Percentiles rank a stretch among this genome's conserved stretches.
phyloP scores from a whole-genome alignment of 1,140 invertebrate genomes.

The Pseudomyrmex cubaensis region DNA sequence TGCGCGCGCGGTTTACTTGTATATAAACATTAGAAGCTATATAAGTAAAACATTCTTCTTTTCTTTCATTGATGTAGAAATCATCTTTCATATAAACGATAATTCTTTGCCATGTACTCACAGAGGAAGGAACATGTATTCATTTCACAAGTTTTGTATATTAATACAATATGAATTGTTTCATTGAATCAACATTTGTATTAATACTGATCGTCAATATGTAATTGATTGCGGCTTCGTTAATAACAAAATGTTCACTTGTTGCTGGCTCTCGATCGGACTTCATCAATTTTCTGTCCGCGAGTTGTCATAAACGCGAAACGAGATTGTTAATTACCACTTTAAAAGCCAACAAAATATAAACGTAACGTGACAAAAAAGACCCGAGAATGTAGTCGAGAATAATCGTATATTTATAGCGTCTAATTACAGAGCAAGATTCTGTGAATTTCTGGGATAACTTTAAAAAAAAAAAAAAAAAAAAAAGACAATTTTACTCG shows the following conservation, averaged over 20 bases:
- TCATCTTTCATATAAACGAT: too few species aligned
- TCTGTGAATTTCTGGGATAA: too few species aligned
- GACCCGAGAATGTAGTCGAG: neutral
- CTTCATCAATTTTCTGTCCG: neutral
- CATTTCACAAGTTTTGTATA: too few species aligned
- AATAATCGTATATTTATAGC: neutral
- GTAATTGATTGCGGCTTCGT: conserved; percentile 27
- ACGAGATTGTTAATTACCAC: conserved; percentile 1
- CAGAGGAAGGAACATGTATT: too few species aligned
- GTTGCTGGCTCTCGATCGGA: conserved; percentile 28
- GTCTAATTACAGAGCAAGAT: too few species aligned
- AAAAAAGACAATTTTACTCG: neutral
- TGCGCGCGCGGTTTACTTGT: too few species aligned
- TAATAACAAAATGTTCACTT: conserved; percentile 36
- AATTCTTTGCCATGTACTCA: too few species aligned
- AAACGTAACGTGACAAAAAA: neutral
- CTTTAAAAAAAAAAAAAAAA: too few species aligned
- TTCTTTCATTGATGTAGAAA: too few species aligned
- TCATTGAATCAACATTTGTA: neutral
- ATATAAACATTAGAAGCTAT: too few species aligned
- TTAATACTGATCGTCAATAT: conserved; percentile 45
- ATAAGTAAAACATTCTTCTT: too few species aligned
- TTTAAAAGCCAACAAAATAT: neutral
- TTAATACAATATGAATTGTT: conserved; percentile 40
- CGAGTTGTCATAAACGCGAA: neutral